A percentile compares a stretch with the other conserved stretches of the same genome.
Evolutionary conservation across 2,888 invertebrate species (phyloP).

Genomic region (Drosophila dives): DNA sequence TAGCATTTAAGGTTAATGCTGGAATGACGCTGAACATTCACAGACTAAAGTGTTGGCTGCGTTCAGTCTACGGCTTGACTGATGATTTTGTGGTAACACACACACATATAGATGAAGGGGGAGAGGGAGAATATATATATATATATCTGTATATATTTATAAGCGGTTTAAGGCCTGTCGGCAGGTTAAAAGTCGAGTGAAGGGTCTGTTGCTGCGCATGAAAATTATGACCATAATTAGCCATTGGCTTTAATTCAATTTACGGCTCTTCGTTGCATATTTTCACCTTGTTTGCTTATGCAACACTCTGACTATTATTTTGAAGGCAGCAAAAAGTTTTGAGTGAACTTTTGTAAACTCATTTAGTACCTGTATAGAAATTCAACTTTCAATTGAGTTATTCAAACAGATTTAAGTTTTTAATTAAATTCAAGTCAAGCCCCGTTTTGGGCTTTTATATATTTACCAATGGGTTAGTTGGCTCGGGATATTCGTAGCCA

Average conservation of each 20-base stretch:
- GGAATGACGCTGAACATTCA: conserved; percentile 45
- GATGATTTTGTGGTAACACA: conserved; percentile 36
- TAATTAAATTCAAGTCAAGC: not conserved
- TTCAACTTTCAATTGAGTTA: not conserved
- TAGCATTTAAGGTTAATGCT: conserved; percentile 37
- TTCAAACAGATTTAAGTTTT: not conserved
- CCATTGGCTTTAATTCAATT: conserved; percentile 65
- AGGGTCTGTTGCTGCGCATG: conserved; percentile 27
- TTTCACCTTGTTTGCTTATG: conserved; percentile 5
- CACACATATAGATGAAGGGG: not conserved
- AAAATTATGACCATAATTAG: conserved; percentile 67
- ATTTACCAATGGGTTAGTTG: conserved; percentile 85
- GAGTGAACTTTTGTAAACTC: not conserved
- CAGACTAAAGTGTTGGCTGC: conserved; percentile 33
- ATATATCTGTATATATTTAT: not conserved
- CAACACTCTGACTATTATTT: not conserved
- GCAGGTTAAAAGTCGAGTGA: conserved; percentile 44
- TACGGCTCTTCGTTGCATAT: conserved; percentile 18
- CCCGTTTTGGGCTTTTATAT: not conserved
- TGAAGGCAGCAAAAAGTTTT: not conserved
- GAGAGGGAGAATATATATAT: not conserved
- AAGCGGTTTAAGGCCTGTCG: conserved; percentile 27
- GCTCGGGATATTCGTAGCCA: conserved; percentile 91
- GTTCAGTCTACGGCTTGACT: conserved; percentile 37
- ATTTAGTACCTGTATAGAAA: not conserved